Evolutionary conservation across 2,888 invertebrate genomes (phyloP).

Genomic region (Agrilus mali): DNA sequence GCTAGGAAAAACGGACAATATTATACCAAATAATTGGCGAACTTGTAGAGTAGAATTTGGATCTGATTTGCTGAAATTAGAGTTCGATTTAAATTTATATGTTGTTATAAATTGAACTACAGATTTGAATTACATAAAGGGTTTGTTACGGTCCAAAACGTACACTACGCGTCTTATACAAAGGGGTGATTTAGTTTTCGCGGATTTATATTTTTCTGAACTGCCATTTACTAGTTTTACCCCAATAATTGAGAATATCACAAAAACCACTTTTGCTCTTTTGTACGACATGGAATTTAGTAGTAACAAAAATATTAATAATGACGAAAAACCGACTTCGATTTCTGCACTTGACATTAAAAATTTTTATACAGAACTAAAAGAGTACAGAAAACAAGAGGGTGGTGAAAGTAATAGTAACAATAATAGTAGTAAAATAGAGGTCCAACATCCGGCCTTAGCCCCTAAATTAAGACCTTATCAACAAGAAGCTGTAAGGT

Average conservation of each 20-base stretch:
- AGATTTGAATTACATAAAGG: conserved; percentile 20
- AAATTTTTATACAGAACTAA: conserved; percentile 15
- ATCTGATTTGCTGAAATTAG: conserved; percentile 13
- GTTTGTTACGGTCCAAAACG: conserved; percentile 20
- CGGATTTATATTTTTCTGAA: conserved; percentile 19
- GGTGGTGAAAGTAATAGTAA: too few relatives aligned
- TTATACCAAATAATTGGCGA: conserved; percentile 19
- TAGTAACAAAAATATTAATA: conserved; percentile 8
- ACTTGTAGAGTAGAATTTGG: conserved; percentile 18
- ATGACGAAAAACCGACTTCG: conserved; percentile 8
- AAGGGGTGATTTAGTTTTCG: conserved; percentile 17
- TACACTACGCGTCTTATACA: conserved; percentile 21
- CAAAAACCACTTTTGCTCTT: conserved; percentile 19
- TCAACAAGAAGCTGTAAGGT: conserved; percentile 50
- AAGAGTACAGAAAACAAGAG: neutral
- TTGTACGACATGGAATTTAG: conserved; percentile 16
- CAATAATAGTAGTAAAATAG: neutral
- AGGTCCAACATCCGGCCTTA: conserved; percentile 32
- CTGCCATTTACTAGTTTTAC: conserved; percentile 23
- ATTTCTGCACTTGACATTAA: conserved; percentile 11
- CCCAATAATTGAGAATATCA: conserved; percentile 17
- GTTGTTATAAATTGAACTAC: conserved; percentile 17
- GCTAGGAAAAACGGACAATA: conserved; percentile 23
- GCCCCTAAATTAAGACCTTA: conserved; percentile 48
- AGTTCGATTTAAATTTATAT: conserved; percentile 15